Base-by-base conservation (phyloP, 2,113 vertebrate genomes). In the Eclectus roratus region DNA sequence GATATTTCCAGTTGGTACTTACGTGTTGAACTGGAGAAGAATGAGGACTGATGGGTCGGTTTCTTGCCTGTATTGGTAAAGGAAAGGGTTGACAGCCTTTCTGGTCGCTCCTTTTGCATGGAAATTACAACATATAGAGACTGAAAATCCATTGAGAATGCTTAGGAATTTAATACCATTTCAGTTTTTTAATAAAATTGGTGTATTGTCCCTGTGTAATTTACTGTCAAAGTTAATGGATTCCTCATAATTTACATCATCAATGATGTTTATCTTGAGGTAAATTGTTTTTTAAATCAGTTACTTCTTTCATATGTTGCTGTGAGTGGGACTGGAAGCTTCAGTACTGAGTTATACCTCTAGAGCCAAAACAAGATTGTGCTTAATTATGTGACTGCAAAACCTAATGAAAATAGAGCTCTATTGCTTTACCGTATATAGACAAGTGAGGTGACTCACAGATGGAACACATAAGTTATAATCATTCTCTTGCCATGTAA, bases 351-450 rank as follows among this genome's bases (percentile, higher is more conserved):
- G 11, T 20, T 41, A 13, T 33, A 83, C n/a, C 13, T 56, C 33
- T 55, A 56, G 43, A 69, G 25, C 25, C 25, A 91, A 66, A 88
- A 41, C 39, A 88, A 43, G 12, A 65, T 43, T 52, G 7, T 44
- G 70, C 16, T 65, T 74, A 80, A 64, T 58, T 91, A 63, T 37
- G 43, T 74, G 68, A 16, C 73, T 73, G 33, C 33, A 46, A 60
- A 60, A 68, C 33, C 27, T 41, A 15, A 11, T 64, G 52, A 49
- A 83, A 49, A 58, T 21, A 46, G 68, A 84, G 10, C 43, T 83
- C 60, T 0, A 0, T 41, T 50, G 43, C 47, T 74, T 64, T 80
- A 17, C 61, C 1, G 0, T 13, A 4, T 84, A 16, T 35, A 65
- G 41, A n/a, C 47, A 50, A 52, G 28, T 28, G 88, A 87, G n/a